Evolutionary conservation across 2,797 vertebrate genomes (phyloP).

Genomic region (Telmatherina bonti): DNA sequence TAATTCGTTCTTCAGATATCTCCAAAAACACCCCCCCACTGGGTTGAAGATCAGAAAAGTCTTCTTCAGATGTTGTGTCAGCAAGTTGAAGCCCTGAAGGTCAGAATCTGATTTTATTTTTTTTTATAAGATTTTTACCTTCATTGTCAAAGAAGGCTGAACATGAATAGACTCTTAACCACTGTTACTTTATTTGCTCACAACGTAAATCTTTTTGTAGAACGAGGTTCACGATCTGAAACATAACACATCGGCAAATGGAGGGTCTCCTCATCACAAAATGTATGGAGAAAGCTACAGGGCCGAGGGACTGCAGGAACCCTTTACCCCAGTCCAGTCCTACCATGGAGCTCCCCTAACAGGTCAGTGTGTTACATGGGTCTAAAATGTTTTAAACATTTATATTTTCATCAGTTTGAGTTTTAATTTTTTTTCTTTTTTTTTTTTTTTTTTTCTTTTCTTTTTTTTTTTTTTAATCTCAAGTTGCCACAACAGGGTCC

Average conservation of each 20-base stretch:
- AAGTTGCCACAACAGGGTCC: conserved; percentile 93
- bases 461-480: conserved; percentile 25
- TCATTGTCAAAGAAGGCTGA: background rate
- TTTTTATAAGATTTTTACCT: background rate
- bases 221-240: conserved; percentile 96
- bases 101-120: conserved; percentile 62
- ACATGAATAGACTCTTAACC: background rate
- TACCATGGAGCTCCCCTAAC: conserved; percentile 94
- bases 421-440: background rate
- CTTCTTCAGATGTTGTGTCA: conserved; percentile 95
- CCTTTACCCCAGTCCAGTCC: conserved; percentile 88
- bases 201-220: conserved; percentile 74
- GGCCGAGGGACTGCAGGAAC: conserved; percentile 87
- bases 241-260: conserved; percentile 84
- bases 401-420: background rate
- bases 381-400: background rate
- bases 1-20: conserved; percentile 84
- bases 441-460: background rate
- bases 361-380: conserved; percentile 74
- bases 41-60: conserved; percentile 96
- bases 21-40: conserved; percentile 94
- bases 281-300: conserved; percentile 89
- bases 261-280: conserved; percentile 85
- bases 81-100: conserved; percentile 97
- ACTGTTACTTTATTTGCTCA: background rate